Base-by-base conservation (phyloP, 2,888 invertebrate species). In the Asteroscopus sphinx region DNA sequence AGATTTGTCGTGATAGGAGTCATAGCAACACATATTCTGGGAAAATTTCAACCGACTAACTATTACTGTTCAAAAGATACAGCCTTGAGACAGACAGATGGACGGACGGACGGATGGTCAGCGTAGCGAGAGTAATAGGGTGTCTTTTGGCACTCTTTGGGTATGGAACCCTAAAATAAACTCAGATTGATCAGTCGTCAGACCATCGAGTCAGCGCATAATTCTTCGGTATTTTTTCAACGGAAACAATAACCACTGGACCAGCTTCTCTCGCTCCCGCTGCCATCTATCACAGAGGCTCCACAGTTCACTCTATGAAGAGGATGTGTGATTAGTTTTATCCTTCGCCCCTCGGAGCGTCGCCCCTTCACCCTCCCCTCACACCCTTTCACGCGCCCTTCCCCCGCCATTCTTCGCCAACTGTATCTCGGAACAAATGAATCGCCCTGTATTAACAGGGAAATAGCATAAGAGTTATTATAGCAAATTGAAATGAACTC, bases 261-360 rank as follows among this genome's bases (percentile, higher is more conserved):
- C n/a, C n/a, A n/a, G n/a, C n/a, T n/a, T n/a, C n/a, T n/a, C n/a
- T n/a, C n/a, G 49, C 73, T 61, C 57, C 68, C 68, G 74, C 80
- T 65, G 17, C 30, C 48, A 54, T 76, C 67, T 60, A 30, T 59
- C 54, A 61, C 30, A 54, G 55, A 49, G 61, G 37, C 68, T 66
- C 52, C 48, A 48, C 60, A 65, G 55, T 55, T 32, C 49, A 58
- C 78, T 59, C 81, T 74, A 77, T 80, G 82, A 84, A 91, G 86
- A 88, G 92, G 85, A 90, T 90, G 90, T 89, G 89, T 91, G 92
- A 93, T 92, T 93, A 93, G 92, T 92, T 93, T 89, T 91, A 92
- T 91, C 89, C 85, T 89, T 88, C 85, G 81, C 85, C 85, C 85
- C 86, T 82, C 77, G 60, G 58, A 71, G 68, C 72, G 52, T 64